These are phyloP conservation scores for Cydia fagiglandana DNA, from an alignment of 1,140 invertebrate genomes.

Conservation along the genomic window DNA sequence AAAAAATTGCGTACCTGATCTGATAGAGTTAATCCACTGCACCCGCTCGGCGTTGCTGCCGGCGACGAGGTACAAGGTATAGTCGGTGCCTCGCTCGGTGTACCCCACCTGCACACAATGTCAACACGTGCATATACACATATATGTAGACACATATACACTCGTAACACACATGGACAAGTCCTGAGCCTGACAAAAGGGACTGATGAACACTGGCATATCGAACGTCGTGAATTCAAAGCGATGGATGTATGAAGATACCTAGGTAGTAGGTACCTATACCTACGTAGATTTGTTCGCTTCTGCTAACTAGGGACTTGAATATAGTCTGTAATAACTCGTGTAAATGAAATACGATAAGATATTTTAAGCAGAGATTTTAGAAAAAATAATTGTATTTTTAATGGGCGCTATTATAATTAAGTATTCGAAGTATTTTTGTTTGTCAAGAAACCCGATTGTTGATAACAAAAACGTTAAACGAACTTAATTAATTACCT, in stretches of 20 bases:
- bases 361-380: too few species aligned
- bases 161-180: constrained; percentile 48
- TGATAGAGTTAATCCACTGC: constrained; percentile 88
- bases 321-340: too few species aligned
- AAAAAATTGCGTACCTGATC: constrained; percentile 82
- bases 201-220: neutral
- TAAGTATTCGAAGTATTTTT: too few species aligned
- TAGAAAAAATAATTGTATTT: too few species aligned
- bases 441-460: too few species aligned
- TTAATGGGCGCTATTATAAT: too few species aligned
- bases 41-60: constrained; percentile 84
- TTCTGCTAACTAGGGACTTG: too few species aligned
- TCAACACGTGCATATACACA: constrained; percentile 34
- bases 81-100: constrained; percentile 84
- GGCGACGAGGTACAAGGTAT: constrained; percentile 88
- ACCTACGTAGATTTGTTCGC: too few species aligned
- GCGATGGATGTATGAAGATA: constrained; percentile 21
- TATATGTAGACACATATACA: too few species aligned
- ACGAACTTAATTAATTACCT: too few species aligned
- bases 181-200: constrained; percentile 15
- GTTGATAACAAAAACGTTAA: too few species aligned
- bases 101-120: constrained; percentile 86
- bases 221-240: constrained; percentile 14
- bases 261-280: neutral
- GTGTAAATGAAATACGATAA: too few species aligned